These are phyloP conservation scores for Conus ventricosus DNA, from an alignment of 1,140 invertebrate species.

Conservation along the genomic window DNA sequence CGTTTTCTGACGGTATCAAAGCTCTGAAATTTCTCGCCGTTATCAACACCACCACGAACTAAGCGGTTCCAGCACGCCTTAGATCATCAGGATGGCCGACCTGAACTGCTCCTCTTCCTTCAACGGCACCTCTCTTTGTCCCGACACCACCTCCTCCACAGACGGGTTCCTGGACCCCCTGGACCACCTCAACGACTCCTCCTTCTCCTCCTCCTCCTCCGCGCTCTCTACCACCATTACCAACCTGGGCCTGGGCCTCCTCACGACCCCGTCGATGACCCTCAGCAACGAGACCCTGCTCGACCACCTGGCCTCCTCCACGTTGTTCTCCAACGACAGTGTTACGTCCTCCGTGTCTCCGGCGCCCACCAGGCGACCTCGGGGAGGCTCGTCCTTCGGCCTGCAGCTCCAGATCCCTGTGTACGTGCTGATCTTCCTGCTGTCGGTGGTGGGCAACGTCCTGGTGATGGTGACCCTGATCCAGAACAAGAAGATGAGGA, in stretches of 20 bases:
- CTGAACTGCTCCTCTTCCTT: no score
- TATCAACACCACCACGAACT: no score
- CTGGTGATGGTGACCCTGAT: constrained; percentile 87
- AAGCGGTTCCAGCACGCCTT: neutral
- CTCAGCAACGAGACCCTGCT: neutral
- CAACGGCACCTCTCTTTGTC: no score
- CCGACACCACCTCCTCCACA: no score
- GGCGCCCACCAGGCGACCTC: neutral
- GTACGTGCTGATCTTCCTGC: constrained; percentile 86
- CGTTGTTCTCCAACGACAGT: neutral
- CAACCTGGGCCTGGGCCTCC: neutral
- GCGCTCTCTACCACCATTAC: neutral
- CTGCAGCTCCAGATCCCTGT: constrained; percentile 43
- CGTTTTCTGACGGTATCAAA: no score
- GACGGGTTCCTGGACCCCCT: no score
- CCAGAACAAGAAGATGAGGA: constrained; percentile 88
- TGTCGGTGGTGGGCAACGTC: constrained; percentile 87
- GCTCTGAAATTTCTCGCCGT: no score
- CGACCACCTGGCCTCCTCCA: neutral
- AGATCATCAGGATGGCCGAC: neutral
- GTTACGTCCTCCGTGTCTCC: neutral
- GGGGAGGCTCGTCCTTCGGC: neutral
- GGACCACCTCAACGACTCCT: neutral
- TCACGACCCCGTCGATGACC: neutral
- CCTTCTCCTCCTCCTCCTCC: neutral